These are phyloP conservation scores for Limanda limanda DNA, from an alignment of 2,113 vertebrate genomes.

Conservation along the genomic window DNA sequence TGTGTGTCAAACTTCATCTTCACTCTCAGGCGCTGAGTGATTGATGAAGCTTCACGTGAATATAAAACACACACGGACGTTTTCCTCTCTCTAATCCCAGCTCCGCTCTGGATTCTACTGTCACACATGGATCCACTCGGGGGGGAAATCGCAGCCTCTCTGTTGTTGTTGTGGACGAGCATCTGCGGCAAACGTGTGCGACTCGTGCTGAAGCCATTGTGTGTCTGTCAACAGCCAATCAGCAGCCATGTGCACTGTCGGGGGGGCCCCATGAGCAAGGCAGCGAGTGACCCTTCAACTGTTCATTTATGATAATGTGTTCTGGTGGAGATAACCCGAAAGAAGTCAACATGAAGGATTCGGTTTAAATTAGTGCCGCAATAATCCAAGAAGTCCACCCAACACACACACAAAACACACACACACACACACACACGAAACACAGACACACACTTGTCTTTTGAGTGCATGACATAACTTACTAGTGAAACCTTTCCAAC, in stretches of 20 bases:
- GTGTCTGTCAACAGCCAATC: conserved; percentile 7
- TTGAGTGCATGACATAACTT: too few species aligned
- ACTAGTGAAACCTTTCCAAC: too few species aligned
- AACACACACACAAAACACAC: too few species aligned
- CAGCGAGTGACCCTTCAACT: not conserved
- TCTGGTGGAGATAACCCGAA: too few species aligned
- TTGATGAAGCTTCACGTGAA: not conserved
- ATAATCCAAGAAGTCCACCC: too few species aligned
- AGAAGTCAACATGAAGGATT: too few species aligned
- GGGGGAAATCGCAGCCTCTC: not conserved
- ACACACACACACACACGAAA: too few species aligned
- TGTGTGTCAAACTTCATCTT: not conserved
- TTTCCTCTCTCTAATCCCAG: not conserved
- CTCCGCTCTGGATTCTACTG: too few species aligned
- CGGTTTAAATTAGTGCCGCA: too few species aligned
- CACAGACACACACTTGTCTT: too few species aligned
- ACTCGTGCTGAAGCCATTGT: not conserved
- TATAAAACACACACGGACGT: not conserved
- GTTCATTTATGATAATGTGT: not conserved
- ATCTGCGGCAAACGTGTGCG: conserved; percentile 22
- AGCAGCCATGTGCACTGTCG: not conserved
- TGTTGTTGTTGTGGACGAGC: too few species aligned
- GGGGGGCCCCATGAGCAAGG: not conserved
- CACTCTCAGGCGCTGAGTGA: conserved; percentile 8
- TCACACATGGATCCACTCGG: conserved; percentile 34